A percentile compares a stretch with the other conserved stretches of the same genome.
These are phyloP conservation scores for Charadrius vociferus DNA, from an alignment of 2,113 vertebrate species.

Conservation along the genomic window DNA sequence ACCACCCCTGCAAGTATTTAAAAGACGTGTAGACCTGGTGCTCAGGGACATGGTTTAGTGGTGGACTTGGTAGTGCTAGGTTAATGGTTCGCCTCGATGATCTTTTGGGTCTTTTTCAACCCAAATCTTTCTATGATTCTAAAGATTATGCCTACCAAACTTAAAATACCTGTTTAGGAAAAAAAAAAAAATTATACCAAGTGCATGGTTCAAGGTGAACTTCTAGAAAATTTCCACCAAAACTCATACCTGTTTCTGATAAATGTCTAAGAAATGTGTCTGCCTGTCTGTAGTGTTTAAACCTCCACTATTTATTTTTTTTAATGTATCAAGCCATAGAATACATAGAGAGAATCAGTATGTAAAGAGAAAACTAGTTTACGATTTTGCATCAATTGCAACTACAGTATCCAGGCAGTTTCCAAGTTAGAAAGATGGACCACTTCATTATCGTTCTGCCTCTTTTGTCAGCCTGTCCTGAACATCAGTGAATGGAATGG, in stretches of 20 bases:
- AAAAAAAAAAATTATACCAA: background rate
- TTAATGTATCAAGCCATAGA: background rate
- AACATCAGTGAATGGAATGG: background rate
- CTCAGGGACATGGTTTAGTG: background rate
- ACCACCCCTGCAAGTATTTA: no score
- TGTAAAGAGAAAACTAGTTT: background rate
- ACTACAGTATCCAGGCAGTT: background rate
- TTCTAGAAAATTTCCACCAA: background rate
- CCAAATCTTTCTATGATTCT: no score
- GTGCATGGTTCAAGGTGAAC: background rate
- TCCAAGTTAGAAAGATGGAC: background rate
- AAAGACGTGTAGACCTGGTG: background rate
- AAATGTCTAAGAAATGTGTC: background rate
- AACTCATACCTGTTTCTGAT: background rate
- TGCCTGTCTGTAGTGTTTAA: background rate
- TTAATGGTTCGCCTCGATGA: no score
- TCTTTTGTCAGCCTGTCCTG: background rate
- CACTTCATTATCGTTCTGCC: background rate
- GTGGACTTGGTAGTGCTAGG: background rate
- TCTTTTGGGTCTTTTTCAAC: no score
- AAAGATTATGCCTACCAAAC: no score
- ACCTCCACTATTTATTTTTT: background rate
- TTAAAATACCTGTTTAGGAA: no score
- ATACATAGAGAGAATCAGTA: background rate
- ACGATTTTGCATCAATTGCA: background rate